These are phyloP conservation scores for Dasyprocta punctata DNA, from an alignment of 2,113 vertebrate genomes.

Conservation along the genomic window DNA sequence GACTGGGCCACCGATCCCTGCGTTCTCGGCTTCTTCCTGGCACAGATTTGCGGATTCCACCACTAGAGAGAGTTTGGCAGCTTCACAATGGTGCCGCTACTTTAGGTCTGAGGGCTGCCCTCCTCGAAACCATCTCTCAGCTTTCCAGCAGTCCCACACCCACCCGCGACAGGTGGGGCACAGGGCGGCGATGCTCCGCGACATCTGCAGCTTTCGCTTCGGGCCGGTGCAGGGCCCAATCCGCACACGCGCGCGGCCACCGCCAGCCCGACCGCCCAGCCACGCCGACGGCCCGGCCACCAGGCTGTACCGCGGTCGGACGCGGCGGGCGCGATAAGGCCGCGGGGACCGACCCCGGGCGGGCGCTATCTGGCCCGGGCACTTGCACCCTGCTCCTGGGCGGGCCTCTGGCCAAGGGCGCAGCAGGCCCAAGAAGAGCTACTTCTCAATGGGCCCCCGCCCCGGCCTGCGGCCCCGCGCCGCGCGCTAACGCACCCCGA, in stretches of 20 bases:
- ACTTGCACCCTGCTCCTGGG: not conserved
- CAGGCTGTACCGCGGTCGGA: too few relatives aligned
- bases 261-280: not conserved
- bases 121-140: not conserved
- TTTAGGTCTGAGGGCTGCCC: not conserved
- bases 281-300: not conserved
- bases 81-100: constrained; percentile 64
- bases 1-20: not conserved
- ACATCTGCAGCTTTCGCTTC: constrained; percentile 27
- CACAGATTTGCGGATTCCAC: constrained; percentile 62
- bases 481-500: constrained; percentile 28
- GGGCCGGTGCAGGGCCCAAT: not conserved
- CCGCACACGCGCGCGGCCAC: not conserved
- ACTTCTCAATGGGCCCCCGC: not conserved
- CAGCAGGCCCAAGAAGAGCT: constrained; percentile 19
- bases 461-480: not conserved
- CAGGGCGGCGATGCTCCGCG: not conserved
- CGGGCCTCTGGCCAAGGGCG: not conserved
- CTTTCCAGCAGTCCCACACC: constrained; percentile 20
- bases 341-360: not conserved
- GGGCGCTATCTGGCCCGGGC: constrained; percentile 50
- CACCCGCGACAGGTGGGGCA: constrained; percentile 72
- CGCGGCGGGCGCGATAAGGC: not conserved
- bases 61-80: constrained; percentile 70
- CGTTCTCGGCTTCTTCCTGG: not conserved